These are phyloP conservation scores for Leptothorax acervorum DNA, from an alignment of 2,888 invertebrate species.

Conservation along the genomic window DNA sequence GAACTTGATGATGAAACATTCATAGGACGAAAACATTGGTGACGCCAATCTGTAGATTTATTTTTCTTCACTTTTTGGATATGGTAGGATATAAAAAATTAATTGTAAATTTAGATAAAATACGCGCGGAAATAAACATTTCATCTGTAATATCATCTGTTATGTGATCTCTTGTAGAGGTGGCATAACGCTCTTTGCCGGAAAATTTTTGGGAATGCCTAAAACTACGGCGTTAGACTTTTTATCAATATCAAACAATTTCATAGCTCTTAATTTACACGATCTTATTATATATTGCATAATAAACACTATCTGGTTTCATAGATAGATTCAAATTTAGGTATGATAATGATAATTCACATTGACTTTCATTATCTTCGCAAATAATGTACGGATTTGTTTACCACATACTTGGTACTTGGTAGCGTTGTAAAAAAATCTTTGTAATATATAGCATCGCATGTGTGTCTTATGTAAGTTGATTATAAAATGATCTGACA, in stretches of 20 bases:
- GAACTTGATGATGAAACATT: constrained; percentile 8
- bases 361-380: constrained; percentile 50
- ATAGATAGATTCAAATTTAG: constrained; percentile 58
- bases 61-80: constrained; percentile 20
- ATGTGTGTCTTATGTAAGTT: constrained; percentile 62
- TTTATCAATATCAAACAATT: constrained; percentile 48
- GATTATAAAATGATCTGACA: constrained; percentile 40
- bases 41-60: constrained; percentile 35
- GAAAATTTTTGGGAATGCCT: constrained; percentile 45
- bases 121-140: neutral
- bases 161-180: constrained; percentile 34
- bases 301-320: constrained; percentile 58
- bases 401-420: constrained; percentile 59
- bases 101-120: constrained; percentile 45
- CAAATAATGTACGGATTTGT: constrained; percentile 56
- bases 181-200: constrained; percentile 37
- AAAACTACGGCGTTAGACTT: constrained; percentile 45
- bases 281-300: constrained; percentile 47
- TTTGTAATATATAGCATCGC: constrained; percentile 52
- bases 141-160: constrained; percentile 38
- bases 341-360: constrained; percentile 51
- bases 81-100: constrained; percentile 37
- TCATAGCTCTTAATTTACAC: constrained; percentile 51
- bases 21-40: neutral
- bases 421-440: constrained; percentile 60